Percentiles rank a stretch among this genome's conserved stretches.
Evolutionary conservation across 2,797 vertebrate species (phyloP).

Genomic region (Galaxias olidus): DNA sequence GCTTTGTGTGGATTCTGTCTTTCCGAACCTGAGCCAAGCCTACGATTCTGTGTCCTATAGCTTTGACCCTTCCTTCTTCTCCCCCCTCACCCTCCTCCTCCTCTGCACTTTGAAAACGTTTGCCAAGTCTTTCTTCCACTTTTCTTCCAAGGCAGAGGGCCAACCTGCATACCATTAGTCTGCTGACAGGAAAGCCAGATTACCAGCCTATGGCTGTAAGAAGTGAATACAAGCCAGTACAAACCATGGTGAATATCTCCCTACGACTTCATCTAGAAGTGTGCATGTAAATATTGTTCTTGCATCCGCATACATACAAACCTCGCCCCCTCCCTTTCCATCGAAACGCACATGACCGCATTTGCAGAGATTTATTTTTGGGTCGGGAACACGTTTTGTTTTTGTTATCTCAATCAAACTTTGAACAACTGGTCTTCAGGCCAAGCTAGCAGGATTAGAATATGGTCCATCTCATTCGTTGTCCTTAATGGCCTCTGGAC

Average conservation of each 20-base stretch:
- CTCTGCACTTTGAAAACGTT: slow-evolving; percentile 69
- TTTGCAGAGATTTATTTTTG: slow-evolving; percentile 18
- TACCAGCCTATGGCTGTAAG: slow-evolving; percentile 82
- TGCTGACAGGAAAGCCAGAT: slow-evolving; percentile 80
- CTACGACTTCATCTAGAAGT: slow-evolving; percentile 77
- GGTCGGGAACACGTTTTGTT: slow-evolving; percentile 26
- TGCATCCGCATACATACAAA: slow-evolving; percentile 76
- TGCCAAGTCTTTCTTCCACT: slow-evolving; percentile 81
- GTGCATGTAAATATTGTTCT: slow-evolving; percentile 80
- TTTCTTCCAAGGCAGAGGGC: slow-evolving; percentile 84
- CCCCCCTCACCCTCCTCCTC: slow-evolving; percentile 3
- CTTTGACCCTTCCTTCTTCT: slow-evolving; percentile 48
- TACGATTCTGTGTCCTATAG: slow-evolving; percentile 37
- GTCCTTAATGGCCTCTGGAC: no score
- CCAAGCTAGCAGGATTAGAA: no score
- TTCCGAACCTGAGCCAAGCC: slow-evolving; percentile 3
- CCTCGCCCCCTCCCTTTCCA: slow-evolving; percentile 21
- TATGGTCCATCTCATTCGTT: no score
- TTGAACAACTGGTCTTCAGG: no score
- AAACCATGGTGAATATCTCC: slow-evolving; percentile 85
- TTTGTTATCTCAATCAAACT: slow-evolving; percentile 37
- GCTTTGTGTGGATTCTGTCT: slow-evolving; percentile 12
- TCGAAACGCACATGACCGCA: slow-evolving; percentile 36
- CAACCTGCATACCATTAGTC: slow-evolving; percentile 81
- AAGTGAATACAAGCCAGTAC: slow-evolving; percentile 81